phyloP scores from a whole-genome alignment of 2,113 vertebrate species.

The Carassius carassius region DNA sequence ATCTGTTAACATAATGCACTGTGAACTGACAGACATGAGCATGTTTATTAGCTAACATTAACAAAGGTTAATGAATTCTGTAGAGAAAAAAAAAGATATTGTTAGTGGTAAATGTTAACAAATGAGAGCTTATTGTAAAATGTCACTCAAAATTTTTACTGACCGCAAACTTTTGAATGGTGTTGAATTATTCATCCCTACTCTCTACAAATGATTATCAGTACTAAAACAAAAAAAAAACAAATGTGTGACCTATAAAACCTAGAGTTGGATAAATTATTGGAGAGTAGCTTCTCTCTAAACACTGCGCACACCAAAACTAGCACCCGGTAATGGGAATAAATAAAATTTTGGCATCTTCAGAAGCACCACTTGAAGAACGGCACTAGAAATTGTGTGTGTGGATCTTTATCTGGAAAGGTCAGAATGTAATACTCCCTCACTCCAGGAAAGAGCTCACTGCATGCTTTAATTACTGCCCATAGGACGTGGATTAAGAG shows the following conservation, averaged over 20 bases:
- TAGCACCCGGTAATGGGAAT: slow-evolving; percentile 42
- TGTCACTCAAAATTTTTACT: neutral
- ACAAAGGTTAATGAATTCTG: no score
- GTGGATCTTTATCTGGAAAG: slow-evolving; percentile 73
- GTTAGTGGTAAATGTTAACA: neutral
- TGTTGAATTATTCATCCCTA: neutral
- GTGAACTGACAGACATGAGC: neutral
- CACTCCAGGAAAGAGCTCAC: slow-evolving; percentile 67
- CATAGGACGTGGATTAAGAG: slow-evolving; percentile 72
- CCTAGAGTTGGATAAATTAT: slow-evolving; percentile 9
- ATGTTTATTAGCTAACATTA: neutral
- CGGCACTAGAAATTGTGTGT: slow-evolving; percentile 57
- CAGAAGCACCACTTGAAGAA: slow-evolving; percentile 74
- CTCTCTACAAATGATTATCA: neutral
- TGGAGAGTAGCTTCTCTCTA: slow-evolving; percentile 52
- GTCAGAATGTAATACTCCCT: slow-evolving; percentile 68
- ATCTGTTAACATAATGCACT: neutral
- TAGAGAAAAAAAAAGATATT: no score
- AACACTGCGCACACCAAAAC: slow-evolving; percentile 69
- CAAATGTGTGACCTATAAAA: neutral
- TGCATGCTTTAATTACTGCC: slow-evolving; percentile 71
- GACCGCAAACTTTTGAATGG: neutral
- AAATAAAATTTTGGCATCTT: slow-evolving; percentile 75
- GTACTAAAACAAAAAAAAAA: neutral
- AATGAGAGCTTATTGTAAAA: neutral